A percentile compares a stretch with the other conserved stretches of the same genome.
Evolutionary conservation across 2,888 invertebrate genomes (phyloP).

Genomic region (Tinea trinotella): DNA sequence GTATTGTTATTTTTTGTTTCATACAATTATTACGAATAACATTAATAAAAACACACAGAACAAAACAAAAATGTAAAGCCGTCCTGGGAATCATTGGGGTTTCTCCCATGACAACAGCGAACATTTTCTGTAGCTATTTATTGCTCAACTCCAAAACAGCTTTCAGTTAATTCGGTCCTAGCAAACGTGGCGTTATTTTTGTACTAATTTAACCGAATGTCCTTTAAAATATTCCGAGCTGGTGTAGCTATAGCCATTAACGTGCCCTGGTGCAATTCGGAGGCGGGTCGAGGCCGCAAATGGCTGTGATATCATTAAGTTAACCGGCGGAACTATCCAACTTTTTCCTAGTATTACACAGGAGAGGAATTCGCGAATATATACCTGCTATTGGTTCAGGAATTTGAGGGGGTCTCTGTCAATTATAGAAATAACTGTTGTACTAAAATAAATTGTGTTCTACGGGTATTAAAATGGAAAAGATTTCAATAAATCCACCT

Average conservation of each 20-base stretch:
- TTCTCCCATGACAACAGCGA: neutral
- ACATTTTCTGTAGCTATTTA: constrained; percentile 55
- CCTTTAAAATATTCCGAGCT: constrained; percentile 70
- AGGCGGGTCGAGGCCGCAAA: constrained; percentile 63
- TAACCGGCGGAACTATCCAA: constrained; percentile 67
- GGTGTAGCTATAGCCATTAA: constrained; percentile 66
- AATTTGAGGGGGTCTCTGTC: constrained; percentile 2
- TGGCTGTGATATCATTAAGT: constrained; percentile 70
- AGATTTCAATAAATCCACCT: too few species aligned
- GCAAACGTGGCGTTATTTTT: constrained; percentile 69
- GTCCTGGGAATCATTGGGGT: neutral
- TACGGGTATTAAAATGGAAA: neutral
- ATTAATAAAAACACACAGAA: neutral
- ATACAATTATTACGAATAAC: too few species aligned
- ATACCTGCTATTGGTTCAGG: neutral
- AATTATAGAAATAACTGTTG: neutral
- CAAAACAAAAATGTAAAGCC: neutral
- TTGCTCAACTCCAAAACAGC: constrained; percentile 64
- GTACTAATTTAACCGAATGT: constrained; percentile 70
- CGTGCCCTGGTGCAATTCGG: constrained; percentile 65
- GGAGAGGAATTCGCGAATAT: constrained; percentile 45
- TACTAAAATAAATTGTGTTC: neutral
- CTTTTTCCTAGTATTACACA: constrained; percentile 67
- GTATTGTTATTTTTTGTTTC: neutral
- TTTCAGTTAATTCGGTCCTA: constrained; percentile 67